These are phyloP conservation scores for Phoebastria nigripes DNA, from an alignment of 2,797 vertebrate genomes.

Conservation along the genomic window DNA sequence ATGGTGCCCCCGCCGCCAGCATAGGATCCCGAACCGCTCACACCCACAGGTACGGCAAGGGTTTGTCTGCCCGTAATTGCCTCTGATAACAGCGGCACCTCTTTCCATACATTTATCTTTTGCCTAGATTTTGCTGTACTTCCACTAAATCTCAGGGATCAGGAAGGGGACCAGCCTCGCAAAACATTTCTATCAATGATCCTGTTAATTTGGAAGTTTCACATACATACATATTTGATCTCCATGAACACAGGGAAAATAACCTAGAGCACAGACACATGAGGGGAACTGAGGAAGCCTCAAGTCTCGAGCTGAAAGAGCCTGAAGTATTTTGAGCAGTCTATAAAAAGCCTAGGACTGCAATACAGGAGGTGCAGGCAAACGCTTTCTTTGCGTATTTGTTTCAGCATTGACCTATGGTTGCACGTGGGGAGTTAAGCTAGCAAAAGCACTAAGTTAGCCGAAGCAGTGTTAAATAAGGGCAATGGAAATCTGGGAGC, in stretches of 20 bases:
- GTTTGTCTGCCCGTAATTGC: background rate
- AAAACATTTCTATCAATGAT: background rate
- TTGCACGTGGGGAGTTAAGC: background rate
- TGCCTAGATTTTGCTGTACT: background rate
- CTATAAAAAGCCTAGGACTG: background rate
- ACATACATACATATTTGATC: rapidly evolving
- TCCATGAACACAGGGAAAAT: background rate
- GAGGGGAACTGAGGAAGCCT: background rate
- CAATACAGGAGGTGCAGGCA: background rate
- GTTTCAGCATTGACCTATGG: background rate
- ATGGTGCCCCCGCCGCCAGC: background rate
- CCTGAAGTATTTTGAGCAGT: background rate
- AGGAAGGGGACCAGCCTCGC: background rate
- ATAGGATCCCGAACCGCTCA: background rate
- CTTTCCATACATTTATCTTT: background rate
- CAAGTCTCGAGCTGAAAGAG: background rate
- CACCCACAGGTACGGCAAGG: background rate
- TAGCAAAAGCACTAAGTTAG: background rate
- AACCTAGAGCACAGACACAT: background rate
- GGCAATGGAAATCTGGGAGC: background rate
- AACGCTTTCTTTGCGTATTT: background rate
- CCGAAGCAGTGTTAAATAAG: background rate
- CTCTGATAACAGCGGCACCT: background rate
- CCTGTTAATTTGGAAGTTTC: background rate
- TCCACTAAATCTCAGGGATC: background rate